Conservation (phyloP, 2,113 vertebrate genomes). For the Grus americana region DNA sequence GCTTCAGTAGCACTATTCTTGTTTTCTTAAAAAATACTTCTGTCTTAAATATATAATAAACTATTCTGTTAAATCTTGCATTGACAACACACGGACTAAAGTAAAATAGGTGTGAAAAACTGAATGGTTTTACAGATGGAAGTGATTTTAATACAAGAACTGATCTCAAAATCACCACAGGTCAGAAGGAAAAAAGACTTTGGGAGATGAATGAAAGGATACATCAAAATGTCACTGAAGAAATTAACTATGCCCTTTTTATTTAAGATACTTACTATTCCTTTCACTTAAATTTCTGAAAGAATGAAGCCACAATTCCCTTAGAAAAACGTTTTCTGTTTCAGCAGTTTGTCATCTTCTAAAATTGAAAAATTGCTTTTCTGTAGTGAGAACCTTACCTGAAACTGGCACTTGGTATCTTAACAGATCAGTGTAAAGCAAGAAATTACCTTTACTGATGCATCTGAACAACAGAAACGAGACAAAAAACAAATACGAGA, state of each 20-base stretch:
- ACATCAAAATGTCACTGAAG: constrained; percentile 59
- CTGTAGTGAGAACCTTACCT: constrained; percentile 70
- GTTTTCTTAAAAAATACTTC: constrained; percentile 1
- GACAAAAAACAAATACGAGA: constrained; percentile 92
- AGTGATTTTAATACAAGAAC: constrained; percentile 59
- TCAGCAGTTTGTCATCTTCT: constrained; percentile 69
- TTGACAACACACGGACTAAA: constrained; percentile 27
- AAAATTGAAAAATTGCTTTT: constrained; percentile 69
- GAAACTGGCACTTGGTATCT: constrained; percentile 76
- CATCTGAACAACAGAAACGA: constrained; percentile 85
- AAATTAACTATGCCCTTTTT: constrained; percentile 65
- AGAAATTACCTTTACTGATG: constrained; percentile 93
- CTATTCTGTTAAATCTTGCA: constrained; percentile 43
- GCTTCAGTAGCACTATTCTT: not conserved
- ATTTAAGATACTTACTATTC: constrained; percentile 42
- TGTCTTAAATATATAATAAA: constrained; percentile 62
- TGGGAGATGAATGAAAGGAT: constrained; percentile 54
- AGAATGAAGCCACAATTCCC: constrained; percentile 60
- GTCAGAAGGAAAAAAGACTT: constrained; percentile 40
- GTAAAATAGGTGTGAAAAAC: constrained; percentile 56
- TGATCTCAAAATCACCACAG: constrained; percentile 50
- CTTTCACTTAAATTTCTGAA: constrained; percentile 67
- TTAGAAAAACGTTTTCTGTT: constrained; percentile 64
- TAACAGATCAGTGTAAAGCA: constrained; percentile 95
- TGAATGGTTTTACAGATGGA: constrained; percentile 56